A percentile compares a stretch with the other conserved stretches of the same genome.
These are phyloP conservation scores for Caenorhabditis latens DNA, from an alignment of 1,140 invertebrate species.

Conservation along the genomic window DNA sequence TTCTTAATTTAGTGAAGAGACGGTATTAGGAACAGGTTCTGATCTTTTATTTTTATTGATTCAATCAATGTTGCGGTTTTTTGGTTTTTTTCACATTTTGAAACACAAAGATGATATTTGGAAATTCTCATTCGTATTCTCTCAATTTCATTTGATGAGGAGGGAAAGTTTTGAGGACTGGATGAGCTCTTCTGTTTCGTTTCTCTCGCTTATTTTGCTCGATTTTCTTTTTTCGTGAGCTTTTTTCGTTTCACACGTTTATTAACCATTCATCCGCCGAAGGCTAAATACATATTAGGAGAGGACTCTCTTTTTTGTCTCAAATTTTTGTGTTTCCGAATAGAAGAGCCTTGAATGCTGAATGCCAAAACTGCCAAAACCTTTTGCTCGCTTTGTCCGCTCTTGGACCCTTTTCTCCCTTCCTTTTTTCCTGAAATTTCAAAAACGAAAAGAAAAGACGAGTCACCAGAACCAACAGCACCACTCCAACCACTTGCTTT, in stretches of 20 bases:
- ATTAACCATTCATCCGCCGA: slow-evolving; percentile 26
- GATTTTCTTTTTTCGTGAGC: neutral
- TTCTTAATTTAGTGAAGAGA: neutral
- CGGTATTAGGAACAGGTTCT: neutral
- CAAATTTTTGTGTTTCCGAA: slow-evolving; percentile 31
- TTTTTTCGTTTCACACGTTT: neutral
- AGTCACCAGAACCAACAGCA: slow-evolving; percentile 30
- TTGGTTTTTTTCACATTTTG: no score
- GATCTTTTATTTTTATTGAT: neutral
- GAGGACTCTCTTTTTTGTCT: slow-evolving; percentile 16
- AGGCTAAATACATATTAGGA: neutral
- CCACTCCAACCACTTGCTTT: slow-evolving; percentile 42
- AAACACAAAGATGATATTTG: no score
- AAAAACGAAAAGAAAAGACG: slow-evolving; percentile 33
- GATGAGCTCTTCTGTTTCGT: neutral
- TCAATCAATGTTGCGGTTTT: neutral
- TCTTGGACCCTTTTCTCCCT: slow-evolving; percentile 3
- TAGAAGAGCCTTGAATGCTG: slow-evolving; percentile 23
- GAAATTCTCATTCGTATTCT: no score
- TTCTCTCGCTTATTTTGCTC: neutral
- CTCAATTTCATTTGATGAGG: no score
- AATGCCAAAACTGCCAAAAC: slow-evolving; percentile 33
- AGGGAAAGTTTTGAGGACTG: neutral
- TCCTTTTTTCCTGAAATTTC: slow-evolving; percentile 15
- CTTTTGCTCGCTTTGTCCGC: neutral